Conservation (phyloP, 2,888 invertebrate genomes). For the Microdon myrmicae region DNA sequence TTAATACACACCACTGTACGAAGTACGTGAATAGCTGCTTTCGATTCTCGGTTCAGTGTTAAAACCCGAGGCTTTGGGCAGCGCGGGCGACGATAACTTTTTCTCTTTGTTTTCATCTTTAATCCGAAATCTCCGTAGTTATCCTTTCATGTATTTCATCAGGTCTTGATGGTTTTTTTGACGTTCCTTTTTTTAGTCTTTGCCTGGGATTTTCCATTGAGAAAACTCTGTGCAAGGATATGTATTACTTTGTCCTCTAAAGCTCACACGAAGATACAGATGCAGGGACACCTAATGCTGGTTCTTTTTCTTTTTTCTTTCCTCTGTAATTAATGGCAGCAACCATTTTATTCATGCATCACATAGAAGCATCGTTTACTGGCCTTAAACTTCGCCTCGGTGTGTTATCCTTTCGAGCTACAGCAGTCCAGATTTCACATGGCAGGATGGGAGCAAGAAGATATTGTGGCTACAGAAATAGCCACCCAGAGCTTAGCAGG, state of each 20-base stretch:
- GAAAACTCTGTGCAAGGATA: conserved; percentile 7
- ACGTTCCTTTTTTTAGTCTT: conserved; percentile 20
- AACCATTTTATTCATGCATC: conserved; percentile 50
- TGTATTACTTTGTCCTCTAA: conserved; percentile 43
- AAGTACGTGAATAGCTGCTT: conserved; percentile 11
- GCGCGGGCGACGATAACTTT: conserved; percentile 9
- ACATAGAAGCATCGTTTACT: conserved; percentile 34
- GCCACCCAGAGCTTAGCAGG: conserved; percentile 48
- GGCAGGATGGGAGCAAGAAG: conserved; percentile 8
- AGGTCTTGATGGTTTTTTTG: conserved; percentile 47
- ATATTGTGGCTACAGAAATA: conserved; percentile 13
- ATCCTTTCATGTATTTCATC: conserved; percentile 50
- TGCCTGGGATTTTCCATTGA: conserved; percentile 7
- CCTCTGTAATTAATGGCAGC: conserved; percentile 48
- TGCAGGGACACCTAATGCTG: conserved; percentile 1
- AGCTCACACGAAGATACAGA: conserved; percentile 8
- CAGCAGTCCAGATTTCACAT: conserved; percentile 22
- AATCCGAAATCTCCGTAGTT: conserved; percentile 50
- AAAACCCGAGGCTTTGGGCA: not conserved
- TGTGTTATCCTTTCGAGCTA: conserved; percentile 48
- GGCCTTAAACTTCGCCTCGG: conserved; percentile 47
- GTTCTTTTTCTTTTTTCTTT: no score
- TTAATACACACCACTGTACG: conserved; percentile 3
- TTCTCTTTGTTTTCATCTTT: conserved; percentile 20
- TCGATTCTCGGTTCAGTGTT: conserved; percentile 5